Conservation (phyloP, 2,113 vertebrate species). For the Cinclus cinclus region DNA sequence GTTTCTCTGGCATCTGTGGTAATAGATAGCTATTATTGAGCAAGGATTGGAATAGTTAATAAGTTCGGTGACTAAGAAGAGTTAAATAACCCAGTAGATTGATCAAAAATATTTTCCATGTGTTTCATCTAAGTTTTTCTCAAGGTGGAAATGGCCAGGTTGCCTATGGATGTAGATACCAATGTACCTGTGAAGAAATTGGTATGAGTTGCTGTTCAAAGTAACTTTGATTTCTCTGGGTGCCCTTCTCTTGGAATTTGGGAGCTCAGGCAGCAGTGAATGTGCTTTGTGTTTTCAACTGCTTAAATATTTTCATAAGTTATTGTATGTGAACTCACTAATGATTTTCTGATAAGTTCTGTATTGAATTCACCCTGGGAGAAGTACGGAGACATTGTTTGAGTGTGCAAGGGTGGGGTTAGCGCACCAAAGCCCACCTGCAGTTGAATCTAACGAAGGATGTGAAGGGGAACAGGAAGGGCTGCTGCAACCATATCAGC, state of each 20-base stretch:
- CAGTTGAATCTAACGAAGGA: background rate
- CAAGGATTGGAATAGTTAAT: background rate
- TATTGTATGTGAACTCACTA: background rate
- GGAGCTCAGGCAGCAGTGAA: background rate
- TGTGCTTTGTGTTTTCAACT: background rate
- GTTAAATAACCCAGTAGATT: background rate
- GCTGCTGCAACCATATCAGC: background rate
- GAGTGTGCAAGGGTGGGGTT: accelerated
- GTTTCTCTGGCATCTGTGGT: background rate
- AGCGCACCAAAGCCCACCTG: background rate
- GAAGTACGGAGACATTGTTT: background rate
- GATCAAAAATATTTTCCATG: background rate
- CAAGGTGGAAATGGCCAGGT: background rate
- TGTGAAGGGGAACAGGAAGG: accelerated
- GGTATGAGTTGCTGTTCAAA: background rate
- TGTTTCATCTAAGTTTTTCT: background rate
- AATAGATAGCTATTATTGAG: background rate
- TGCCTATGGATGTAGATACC: background rate
- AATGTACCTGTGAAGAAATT: background rate
- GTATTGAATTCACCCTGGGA: background rate
- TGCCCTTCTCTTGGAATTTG: background rate
- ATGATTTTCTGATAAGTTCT: background rate
- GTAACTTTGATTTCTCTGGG: background rate
- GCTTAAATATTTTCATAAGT: background rate
- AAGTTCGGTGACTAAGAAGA: background rate